Evolutionary conservation across 2,797 vertebrate species (phyloP).

Genomic region (Rhyacichthys aspro): DNA sequence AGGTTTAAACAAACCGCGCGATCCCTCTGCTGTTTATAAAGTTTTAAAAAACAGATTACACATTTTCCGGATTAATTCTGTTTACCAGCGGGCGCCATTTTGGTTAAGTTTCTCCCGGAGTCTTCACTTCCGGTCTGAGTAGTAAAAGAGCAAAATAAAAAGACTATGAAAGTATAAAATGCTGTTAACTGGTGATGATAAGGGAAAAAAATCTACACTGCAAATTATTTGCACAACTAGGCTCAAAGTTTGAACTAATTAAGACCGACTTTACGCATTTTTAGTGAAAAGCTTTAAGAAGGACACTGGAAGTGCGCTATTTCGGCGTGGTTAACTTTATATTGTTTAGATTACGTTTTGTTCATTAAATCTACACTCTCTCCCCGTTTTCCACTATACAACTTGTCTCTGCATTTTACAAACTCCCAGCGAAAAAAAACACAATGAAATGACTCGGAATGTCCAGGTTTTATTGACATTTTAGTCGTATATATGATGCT

Average conservation of each 20-base stretch:
- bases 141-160: background rate
- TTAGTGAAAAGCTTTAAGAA: too few relatives aligned
- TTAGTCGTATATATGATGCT: background rate
- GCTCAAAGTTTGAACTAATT: too few relatives aligned
- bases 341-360: background rate
- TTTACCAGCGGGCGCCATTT: conserved; percentile 1
- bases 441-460: background rate
- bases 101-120: background rate
- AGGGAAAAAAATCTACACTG: too few relatives aligned
- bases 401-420: too few relatives aligned
- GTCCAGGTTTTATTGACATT: background rate
- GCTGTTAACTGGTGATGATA: background rate
- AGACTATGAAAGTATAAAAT: too few relatives aligned
- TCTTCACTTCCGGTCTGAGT: background rate
- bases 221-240: too few relatives aligned
- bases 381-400: background rate
- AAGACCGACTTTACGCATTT: too few relatives aligned
- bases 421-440: background rate
- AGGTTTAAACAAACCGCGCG: too few relatives aligned
- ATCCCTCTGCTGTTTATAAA: background rate
- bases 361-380: conserved; percentile 5
- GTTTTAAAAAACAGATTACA: too few relatives aligned
- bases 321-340: background rate
- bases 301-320: background rate
- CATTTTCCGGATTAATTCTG: background rate